Evolutionary conservation across 2,888 invertebrate genomes (phyloP), one percentile per base, ranked within the genome.

Genomic region (Mongoloraphidia duomilia): DNA sequence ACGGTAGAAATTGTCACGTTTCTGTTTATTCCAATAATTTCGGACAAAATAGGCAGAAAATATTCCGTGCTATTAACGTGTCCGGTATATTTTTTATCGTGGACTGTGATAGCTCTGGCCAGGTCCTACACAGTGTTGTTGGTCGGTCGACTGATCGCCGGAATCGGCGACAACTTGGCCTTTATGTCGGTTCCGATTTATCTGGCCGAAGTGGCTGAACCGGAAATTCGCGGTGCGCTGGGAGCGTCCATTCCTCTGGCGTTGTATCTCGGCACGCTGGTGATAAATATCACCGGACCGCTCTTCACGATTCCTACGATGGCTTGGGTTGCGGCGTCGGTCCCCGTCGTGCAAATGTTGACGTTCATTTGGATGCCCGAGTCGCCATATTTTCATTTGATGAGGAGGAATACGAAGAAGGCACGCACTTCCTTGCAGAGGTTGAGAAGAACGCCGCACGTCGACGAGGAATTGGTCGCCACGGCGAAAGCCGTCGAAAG

Each of bases 51-150:
- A 26, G 83, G 83, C n/a, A 71, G 83, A n/a, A 82, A 82, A 60
- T 72, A 70, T 11, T 76, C 78, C n/a, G 67, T 82, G 2, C 67
- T 81, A 11, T 62, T 76, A 37, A 73, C 78, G 10, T 75, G 77
- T 0, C 57, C 80, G 8, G 79, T 81, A 0, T 74, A 79, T 57
- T 74, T 77, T 53, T 46, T 75, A 39, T 75, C 80, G 52, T 83
- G 82, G 81, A 61, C 80, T 35, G 65, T 80, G 55, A 72, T 82
- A 55, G 76, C 79, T 53, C 64, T 72, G 37, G 79, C 80, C 34
- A 68, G 70, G 47, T 72, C 71, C 5, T 73, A 77, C 2, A 64
- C 70, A 40, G 60, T 74, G 42, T 67, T 82, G n/a, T 78, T 79
- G 62, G 66, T 74, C 8, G 65, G 63, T 2, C 55, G 63, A 49